phyloP scores from a whole-genome alignment of 1,140 invertebrate genomes.

The Thaumatotibia leucotreta region DNA sequence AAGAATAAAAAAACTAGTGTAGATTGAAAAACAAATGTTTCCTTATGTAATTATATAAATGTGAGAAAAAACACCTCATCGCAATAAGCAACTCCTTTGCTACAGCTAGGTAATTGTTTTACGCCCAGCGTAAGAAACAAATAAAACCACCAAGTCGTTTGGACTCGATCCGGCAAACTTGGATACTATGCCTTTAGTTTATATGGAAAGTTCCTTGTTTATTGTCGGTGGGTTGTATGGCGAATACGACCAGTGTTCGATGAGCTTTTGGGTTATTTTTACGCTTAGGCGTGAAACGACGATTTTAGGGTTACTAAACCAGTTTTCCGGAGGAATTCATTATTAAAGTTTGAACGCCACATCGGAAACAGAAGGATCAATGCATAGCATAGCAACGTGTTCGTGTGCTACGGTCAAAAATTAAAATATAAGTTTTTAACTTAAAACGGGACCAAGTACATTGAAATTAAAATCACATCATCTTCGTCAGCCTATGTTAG shows the following conservation, averaged over 20 bases:
- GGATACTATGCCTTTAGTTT: not conserved
- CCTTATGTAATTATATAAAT: no score
- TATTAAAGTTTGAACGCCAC: no score
- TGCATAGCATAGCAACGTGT: no score
- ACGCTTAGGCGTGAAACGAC: not conserved
- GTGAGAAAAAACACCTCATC: not conserved
- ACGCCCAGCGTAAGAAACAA: not conserved
- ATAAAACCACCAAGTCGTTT: not conserved
- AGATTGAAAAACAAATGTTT: no score
- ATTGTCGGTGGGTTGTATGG: not conserved
- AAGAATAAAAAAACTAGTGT: no score
- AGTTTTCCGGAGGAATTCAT: not conserved
- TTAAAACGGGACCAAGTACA: no score
- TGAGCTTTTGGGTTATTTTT: not conserved
- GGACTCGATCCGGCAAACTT: not conserved
- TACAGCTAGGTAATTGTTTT: not conserved
- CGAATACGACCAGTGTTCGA: not conserved
- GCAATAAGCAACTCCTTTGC: not conserved
- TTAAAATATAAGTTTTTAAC: no score
- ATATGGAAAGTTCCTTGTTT: not conserved
- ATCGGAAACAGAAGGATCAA: no score
- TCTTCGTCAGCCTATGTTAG: no score
- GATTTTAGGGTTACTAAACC: not conserved
- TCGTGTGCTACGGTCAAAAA: no score
- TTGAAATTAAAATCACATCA: no score